Conservation (phyloP, 2,888 invertebrate species). For the Norana najaformis region DNA sequence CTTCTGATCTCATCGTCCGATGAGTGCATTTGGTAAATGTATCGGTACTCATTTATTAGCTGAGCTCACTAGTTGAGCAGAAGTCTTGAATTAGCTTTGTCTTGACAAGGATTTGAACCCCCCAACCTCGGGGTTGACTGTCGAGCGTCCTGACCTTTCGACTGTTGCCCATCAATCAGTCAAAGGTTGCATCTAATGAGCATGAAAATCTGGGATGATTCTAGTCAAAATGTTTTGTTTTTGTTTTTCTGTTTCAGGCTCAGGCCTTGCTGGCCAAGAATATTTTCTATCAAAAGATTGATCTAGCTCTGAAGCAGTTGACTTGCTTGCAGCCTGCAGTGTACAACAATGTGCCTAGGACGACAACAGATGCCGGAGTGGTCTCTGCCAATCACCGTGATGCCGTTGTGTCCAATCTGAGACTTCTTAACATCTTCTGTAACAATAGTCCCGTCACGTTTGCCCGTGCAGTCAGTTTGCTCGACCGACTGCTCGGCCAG, state of each 20-base stretch:
- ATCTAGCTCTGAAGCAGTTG: slow-evolving; percentile 37
- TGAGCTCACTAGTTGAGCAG: background rate
- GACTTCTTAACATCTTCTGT: slow-evolving; percentile 55
- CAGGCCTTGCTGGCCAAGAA: slow-evolving; percentile 42
- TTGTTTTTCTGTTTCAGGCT: slow-evolving; percentile 38
- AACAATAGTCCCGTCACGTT: slow-evolving; percentile 51
- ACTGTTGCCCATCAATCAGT: background rate
- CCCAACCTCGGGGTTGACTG: background rate
- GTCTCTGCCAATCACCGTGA: slow-evolving; percentile 47
- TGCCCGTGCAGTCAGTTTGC: slow-evolving; percentile 50
- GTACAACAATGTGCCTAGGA: slow-evolving; percentile 38
- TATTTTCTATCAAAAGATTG: slow-evolving; percentile 43
- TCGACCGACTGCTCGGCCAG: slow-evolving; percentile 54
- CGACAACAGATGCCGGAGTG: slow-evolving; percentile 35
- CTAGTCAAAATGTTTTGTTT: background rate
- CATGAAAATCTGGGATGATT: background rate
- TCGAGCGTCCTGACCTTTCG: background rate
- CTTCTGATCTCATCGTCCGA: background rate
- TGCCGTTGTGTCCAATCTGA: slow-evolving; percentile 52
- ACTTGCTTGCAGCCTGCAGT: slow-evolving; percentile 40
- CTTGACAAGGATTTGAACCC: background rate
- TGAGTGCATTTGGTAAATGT: too few relatives aligned
- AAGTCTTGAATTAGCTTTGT: background rate
- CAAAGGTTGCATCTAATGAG: background rate
- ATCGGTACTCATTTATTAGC: background rate